These are phyloP conservation scores for Aegotheles bennettii DNA, from an alignment of 2,113 vertebrate genomes.

Conservation along the genomic window DNA sequence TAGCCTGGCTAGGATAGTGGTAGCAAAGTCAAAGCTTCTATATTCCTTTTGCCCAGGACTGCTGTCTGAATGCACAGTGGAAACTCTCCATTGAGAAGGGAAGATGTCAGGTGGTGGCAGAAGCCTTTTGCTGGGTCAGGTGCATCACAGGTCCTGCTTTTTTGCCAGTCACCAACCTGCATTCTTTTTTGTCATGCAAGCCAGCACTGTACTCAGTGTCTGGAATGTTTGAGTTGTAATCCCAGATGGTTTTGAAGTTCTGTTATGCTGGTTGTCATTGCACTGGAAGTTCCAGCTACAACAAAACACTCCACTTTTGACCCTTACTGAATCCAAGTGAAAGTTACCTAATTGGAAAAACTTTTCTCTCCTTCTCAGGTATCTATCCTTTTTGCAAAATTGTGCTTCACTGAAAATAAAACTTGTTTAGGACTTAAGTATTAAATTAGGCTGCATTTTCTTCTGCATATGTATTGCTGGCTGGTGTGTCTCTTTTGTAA, in stretches of 20 bases:
- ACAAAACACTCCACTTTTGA: not conserved
- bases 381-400: not conserved
- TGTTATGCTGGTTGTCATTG: not conserved
- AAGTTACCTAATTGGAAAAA: not conserved
- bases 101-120: not conserved
- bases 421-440: not conserved
- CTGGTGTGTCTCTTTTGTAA: not conserved
- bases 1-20: not conserved
- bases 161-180: not conserved
- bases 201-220: not conserved
- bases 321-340: not conserved
- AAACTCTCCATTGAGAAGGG: not conserved
- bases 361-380: not conserved
- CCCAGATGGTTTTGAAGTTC: not conserved
- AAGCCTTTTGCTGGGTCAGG: not conserved
- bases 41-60: not conserved
- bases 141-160: accelerated
- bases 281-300: accelerated
- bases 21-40: not conserved
- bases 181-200: not conserved
- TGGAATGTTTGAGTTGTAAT: not conserved
- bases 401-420: not conserved
- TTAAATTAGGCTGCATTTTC: not conserved
- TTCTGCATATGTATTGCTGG: not conserved
- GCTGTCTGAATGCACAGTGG: not conserved